Evolutionary conservation across 2,888 invertebrate genomes (phyloP).

Genomic region (Mactromeris polynyma): DNA sequence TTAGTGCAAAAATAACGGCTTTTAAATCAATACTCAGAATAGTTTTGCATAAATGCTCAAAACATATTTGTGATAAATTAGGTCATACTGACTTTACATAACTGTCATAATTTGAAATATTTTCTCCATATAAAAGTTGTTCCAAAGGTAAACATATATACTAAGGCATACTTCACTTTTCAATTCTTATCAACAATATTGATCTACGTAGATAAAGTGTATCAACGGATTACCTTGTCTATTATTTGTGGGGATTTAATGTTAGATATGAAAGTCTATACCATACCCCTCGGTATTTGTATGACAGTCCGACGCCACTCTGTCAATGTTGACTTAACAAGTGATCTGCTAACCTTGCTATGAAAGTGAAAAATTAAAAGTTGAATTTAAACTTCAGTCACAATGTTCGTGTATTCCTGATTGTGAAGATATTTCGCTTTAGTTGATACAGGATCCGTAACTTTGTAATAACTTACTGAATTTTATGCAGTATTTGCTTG

Average conservation of each 20-base stretch:
- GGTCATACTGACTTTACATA: not conserved
- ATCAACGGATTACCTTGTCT: constrained; percentile 1
- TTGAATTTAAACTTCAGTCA: not conserved
- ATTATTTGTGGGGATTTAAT: constrained; percentile 20
- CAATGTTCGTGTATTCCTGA: not conserved
- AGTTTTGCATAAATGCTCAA: too few species aligned
- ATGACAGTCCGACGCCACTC: constrained; percentile 22
- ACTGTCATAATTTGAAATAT: not conserved
- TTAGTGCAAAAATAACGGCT: too few species aligned
- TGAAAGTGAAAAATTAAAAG: not conserved
- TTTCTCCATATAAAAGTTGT: not conserved
- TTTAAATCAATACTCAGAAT: too few species aligned
- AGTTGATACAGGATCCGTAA: too few species aligned
- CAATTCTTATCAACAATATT: constrained; percentile 35
- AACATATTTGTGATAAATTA: too few species aligned
- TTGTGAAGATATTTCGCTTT: not conserved
- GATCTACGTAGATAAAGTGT: constrained; percentile 37
- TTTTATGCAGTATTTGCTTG: too few species aligned
- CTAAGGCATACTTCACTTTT: constrained; percentile 14
- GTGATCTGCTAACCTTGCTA: not conserved
- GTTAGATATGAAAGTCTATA: constrained; percentile 37
- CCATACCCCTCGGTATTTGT: constrained; percentile 17
- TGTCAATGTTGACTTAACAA: constrained; percentile 41
- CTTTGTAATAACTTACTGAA: too few species aligned
- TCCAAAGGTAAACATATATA: not conserved